These are phyloP conservation scores for Latrodectus hesperus DNA, from an alignment of 2,888 invertebrate species.

Conservation along the genomic window DNA sequence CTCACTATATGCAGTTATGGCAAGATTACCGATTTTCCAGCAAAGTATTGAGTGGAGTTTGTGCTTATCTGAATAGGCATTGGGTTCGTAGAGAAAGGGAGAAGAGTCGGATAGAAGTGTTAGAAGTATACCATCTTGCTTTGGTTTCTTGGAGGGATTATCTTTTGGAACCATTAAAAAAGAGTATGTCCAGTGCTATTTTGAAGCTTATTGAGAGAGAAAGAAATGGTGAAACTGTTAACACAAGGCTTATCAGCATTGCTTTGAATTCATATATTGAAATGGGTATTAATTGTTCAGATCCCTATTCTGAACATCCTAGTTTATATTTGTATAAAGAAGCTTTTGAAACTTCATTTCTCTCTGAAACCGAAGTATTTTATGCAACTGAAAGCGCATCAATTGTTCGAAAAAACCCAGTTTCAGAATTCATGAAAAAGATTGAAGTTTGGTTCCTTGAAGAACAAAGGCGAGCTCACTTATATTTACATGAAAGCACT, in stretches of 20 bases:
- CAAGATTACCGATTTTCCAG: constrained; percentile 98
- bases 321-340: constrained; percentile 86
- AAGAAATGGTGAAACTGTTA: constrained; percentile 96
- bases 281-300: constrained; percentile 94
- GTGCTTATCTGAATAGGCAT: constrained; percentile 96
- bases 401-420: constrained; percentile 93
- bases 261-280: constrained; percentile 94
- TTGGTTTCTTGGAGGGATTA: constrained; percentile 87
- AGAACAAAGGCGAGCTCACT: constrained; percentile 93
- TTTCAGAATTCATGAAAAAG: constrained; percentile 99
- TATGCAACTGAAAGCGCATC: constrained; percentile 95
- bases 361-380: constrained; percentile 94
- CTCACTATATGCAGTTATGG: constrained; percentile 98
- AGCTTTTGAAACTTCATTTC: constrained; percentile 92
- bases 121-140: constrained; percentile 88
- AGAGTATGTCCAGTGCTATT: constrained; percentile 93
- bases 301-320: constrained; percentile 82
- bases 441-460: constrained; percentile 85
- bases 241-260: constrained; percentile 94
- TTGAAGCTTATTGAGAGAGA: constrained; percentile 96
- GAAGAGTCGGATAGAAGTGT: constrained; percentile 96
- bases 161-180: constrained; percentile 82
- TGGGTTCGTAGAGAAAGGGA: constrained; percentile 99
- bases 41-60: constrained; percentile 96
- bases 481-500: constrained; percentile 96